Base-by-base conservation (phyloP, 2,113 vertebrate genomes). In the Neoarius graeffei region DNA sequence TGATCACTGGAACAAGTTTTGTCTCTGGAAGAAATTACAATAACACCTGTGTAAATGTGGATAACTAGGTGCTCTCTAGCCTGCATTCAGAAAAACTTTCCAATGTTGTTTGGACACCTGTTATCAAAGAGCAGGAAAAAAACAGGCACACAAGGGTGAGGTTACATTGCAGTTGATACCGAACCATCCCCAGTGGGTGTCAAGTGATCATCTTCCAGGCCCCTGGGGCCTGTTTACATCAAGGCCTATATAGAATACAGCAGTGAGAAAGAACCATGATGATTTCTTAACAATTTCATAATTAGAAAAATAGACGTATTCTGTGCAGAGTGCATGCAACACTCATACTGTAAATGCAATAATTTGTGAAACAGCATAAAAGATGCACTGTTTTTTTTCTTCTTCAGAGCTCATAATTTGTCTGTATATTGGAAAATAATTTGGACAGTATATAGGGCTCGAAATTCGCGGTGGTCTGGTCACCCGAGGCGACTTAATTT, bases 221-320 rank as follows among this genome's bases (percentile, higher is more conserved):
- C 90, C 87, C 90, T 77, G 64, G 88, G 71, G 4, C 50, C 69
- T 89, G 74, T 88, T 88, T 90, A 23, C 57, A 62, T 74, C n/a
- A 76, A 11, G 67, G 85, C 52, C 85, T 74, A 69, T 82, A n/a
- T 57, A 81, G 81, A 86, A 77, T 77, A 77, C 5, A 76, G 67
- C 2, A 83, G 64, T 25, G 56, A 74, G 86, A 85, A 77, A 85
- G 74, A 87, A 62, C n/a, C 76, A 27, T 79, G 52, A 13, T 56
- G 52, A 79, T 56, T 79, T 56, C 15, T n/a, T 79, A 79, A 27
- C 56, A 25, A 79, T 54, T 79, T 23, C 9, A 64, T 81, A 77
- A 7, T 87, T 59, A 87, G 83, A 87, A 87, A 89, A 85, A 85
- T 87, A 87, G 59, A 59, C 57, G 74, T 85, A 87, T 87, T 87